Conservation (phyloP, 2,888 invertebrate species). For the Rhagonycha lutea region DNA sequence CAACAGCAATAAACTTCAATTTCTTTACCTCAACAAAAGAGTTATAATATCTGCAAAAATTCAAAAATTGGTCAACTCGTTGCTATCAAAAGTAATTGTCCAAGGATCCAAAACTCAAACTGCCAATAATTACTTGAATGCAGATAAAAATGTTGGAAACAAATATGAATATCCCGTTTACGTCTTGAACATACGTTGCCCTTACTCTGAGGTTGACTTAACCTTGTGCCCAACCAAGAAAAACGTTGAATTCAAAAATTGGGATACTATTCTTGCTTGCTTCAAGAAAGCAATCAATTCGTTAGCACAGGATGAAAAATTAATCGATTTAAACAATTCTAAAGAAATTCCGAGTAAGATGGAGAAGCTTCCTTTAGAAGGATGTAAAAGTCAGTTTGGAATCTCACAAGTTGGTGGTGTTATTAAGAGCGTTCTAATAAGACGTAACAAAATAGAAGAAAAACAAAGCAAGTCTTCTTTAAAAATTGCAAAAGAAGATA, state of each 20-base stretch:
- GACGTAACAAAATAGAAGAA: constrained; percentile 48
- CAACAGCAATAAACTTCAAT: constrained; percentile 59
- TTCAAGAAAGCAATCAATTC: constrained; percentile 50
- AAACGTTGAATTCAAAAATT: constrained; percentile 59
- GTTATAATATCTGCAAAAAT: constrained; percentile 59
- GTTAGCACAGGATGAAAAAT: constrained; percentile 38
- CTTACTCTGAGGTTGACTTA: constrained; percentile 57
- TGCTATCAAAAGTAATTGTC: constrained; percentile 41
- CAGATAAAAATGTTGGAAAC: constrained; percentile 6
- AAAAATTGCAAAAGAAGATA: neutral
- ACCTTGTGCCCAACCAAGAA: constrained; percentile 58
- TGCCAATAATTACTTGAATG: constrained; percentile 19
- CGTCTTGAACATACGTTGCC: constrained; percentile 61
- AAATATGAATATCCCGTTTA: constrained; percentile 53
- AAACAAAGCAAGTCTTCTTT: neutral
- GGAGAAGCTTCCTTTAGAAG: constrained; percentile 3
- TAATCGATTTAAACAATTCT: neutral
- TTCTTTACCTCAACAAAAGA: constrained; percentile 69
- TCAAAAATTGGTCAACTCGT: constrained; percentile 53
- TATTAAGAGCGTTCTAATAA: constrained; percentile 54
- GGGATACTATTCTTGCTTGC: constrained; percentile 53
- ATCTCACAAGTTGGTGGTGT: constrained; percentile 49
- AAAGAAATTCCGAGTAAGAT: constrained; percentile 17
- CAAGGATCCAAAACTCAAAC: constrained; percentile 29
- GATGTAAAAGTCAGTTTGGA: constrained; percentile 43